Evolutionary conservation across 1,140 invertebrate genomes (phyloP).

Genomic region (Metopolophium dirhodum): DNA sequence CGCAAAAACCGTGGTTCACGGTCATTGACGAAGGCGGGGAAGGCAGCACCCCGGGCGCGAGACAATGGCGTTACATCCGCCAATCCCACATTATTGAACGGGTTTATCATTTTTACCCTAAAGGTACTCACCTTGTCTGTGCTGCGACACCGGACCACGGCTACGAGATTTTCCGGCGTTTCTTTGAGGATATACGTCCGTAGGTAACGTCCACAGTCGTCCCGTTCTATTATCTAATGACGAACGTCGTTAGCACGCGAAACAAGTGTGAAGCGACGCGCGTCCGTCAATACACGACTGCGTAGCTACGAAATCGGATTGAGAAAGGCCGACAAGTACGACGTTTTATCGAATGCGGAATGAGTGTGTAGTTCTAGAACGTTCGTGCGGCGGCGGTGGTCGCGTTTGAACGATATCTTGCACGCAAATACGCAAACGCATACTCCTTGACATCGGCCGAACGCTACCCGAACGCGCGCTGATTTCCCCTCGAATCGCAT

Average conservation of each 20-base stretch:
- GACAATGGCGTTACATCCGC: slow-evolving; percentile 34
- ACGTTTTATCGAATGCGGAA: slow-evolving; percentile 39
- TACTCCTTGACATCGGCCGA: background rate
- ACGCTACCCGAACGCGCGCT: background rate
- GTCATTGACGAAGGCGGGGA: background rate
- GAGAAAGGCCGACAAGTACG: slow-evolving; percentile 9
- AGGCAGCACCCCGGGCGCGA: background rate
- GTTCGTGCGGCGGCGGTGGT: slow-evolving; percentile 22
- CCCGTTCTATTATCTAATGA: background rate
- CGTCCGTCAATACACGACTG: background rate
- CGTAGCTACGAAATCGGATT: background rate
- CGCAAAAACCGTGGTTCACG: background rate
- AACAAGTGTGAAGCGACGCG: background rate
- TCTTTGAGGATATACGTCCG: background rate
- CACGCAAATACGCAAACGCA: background rate
- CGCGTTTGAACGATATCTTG: background rate
- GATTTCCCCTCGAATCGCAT: background rate
- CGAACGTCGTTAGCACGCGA: background rate
- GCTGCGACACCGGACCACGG: background rate
- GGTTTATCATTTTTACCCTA: background rate
- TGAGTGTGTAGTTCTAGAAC: slow-evolving; percentile 28
- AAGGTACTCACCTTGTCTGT: background rate
- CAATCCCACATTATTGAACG: background rate
- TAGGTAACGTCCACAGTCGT: too few species aligned
- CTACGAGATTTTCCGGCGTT: background rate